phyloP scores from a whole-genome alignment of 2,888 invertebrate genomes.

The Drosophila monieri region DNA sequence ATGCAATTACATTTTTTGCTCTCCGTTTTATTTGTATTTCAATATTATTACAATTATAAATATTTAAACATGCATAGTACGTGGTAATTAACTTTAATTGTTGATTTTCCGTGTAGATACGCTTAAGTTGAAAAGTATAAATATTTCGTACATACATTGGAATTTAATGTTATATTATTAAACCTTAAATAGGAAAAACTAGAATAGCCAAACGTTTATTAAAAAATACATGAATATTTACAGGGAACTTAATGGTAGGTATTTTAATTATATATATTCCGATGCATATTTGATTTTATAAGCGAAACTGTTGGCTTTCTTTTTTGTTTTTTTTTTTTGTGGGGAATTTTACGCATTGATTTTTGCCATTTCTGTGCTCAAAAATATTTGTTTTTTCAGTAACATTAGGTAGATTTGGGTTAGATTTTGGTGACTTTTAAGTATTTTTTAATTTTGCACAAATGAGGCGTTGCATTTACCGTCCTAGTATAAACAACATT shows the following conservation, averaged over 20 bases:
- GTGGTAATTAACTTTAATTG: constrained; percentile 62
- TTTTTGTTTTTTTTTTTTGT: constrained; percentile 8
- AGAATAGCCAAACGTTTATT: constrained; percentile 41
- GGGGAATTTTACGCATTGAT: constrained; percentile 1
- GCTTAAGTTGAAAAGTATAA: constrained; percentile 66
- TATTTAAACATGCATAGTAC: constrained; percentile 72
- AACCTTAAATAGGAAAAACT: constrained; percentile 38
- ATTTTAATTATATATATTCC: constrained; percentile 35
- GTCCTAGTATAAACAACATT: constrained; percentile 24
- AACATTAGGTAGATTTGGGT: background rate
- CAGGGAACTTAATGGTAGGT: constrained; percentile 59
- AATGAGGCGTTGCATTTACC: constrained; percentile 9
- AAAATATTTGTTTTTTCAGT: background rate
- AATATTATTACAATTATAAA: constrained; percentile 64
- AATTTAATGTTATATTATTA: constrained; percentile 34
- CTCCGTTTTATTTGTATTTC: constrained; percentile 34
- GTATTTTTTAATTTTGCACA: background rate
- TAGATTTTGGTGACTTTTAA: background rate
- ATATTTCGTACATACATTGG: constrained; percentile 50
- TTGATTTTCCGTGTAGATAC: constrained; percentile 40
- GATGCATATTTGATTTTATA: constrained; percentile 35
- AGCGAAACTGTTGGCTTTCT: constrained; percentile 21
- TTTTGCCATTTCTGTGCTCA: constrained; percentile 10
- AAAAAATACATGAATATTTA: constrained; percentile 60
- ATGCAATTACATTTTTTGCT: constrained; percentile 44